Base-by-base conservation (phyloP, 2,888 invertebrate genomes). In the Thecophora atra region DNA sequence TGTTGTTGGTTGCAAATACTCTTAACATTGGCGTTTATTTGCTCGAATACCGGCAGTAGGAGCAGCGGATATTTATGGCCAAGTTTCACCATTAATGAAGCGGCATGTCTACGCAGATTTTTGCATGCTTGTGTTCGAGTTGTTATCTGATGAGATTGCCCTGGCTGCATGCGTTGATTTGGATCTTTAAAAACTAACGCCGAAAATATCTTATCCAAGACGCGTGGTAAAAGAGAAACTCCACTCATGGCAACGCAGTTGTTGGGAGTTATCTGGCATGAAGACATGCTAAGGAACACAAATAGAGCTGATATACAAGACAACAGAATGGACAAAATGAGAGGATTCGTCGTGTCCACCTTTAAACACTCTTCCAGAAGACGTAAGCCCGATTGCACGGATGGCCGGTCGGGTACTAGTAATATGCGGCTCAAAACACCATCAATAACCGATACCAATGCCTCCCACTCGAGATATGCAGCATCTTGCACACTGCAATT, bases 291-390 rank as follows among this genome's bases (percentile, higher is more conserved):
- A 26, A 97, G 89, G 87, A 96, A 97, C 37, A 96, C 94, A 84
- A 97, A 96, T 2, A 97, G 89, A 0, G 96, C 94, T 1, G 97
- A 97, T 77, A 97, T 93, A 86, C 96, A 95, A 0, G 97, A 97
- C n/a, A 98, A 88, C 71, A 96, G 86, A 66, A 93, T 91, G 0
- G 97, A 97, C 28, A 94, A 88, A 68, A 96, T 90, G 75, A 94
- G 88, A 1, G 97, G 94, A 87, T 96, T 94, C 71, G 89, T 89
- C 0, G 94, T 94, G 72, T 92, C 89, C 81, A 92, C 90, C 42
- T 89, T 89, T 71, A 97, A 89, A 82, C 95, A 95, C 78, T 93
- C 89, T 84, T 94, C 92, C 72, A 97, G 88, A 68, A 97, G 88
- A 74, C 90, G 89, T 72, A 96, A 87, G 0, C 96, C 96, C 30